Conservation (phyloP, 2,113 vertebrate species). For the Merops nubicus region DNA sequence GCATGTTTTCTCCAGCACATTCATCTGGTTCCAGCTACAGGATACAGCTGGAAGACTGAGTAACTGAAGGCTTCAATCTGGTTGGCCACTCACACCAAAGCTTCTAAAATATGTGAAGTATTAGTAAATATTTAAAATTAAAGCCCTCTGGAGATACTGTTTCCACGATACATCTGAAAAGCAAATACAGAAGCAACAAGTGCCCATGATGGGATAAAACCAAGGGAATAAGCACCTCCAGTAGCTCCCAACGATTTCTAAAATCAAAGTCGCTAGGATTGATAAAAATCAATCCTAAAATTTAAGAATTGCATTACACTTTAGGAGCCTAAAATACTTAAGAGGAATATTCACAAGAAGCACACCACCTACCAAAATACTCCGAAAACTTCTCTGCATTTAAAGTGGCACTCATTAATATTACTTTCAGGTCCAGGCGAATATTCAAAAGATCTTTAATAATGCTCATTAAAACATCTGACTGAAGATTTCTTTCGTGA, state of each 20-base stretch:
- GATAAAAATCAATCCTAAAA: neutral
- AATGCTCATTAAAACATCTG: constrained; percentile 92
- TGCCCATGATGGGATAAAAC: fast-evolving
- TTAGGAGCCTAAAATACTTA: neutral
- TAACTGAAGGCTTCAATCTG: neutral
- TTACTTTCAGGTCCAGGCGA: constrained; percentile 88
- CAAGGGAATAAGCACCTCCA: neutral
- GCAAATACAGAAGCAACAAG: neutral
- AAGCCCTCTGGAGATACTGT: neutral
- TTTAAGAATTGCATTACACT: neutral
- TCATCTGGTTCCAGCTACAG: neutral
- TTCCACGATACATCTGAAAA: neutral
- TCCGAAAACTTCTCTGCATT: constrained; percentile 96
- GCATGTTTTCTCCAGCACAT: neutral
- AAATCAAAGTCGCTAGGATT: neutral
- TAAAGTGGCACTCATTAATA: constrained; percentile 96
- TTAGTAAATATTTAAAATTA: neutral
- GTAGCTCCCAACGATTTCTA: neutral
- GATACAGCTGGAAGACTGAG: neutral
- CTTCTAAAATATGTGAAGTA: neutral
- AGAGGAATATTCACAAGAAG: neutral
- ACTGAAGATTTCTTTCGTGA: constrained; percentile 96
- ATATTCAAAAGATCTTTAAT: constrained; percentile 87
- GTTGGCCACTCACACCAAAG: neutral
- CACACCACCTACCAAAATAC: constrained; percentile 87